A percentile compares a stretch with the other conserved stretches of the same genome.
These are phyloP conservation scores for Hemitrygon akajei DNA, from an alignment of 2,797 vertebrate genomes.

Conservation along the genomic window DNA sequence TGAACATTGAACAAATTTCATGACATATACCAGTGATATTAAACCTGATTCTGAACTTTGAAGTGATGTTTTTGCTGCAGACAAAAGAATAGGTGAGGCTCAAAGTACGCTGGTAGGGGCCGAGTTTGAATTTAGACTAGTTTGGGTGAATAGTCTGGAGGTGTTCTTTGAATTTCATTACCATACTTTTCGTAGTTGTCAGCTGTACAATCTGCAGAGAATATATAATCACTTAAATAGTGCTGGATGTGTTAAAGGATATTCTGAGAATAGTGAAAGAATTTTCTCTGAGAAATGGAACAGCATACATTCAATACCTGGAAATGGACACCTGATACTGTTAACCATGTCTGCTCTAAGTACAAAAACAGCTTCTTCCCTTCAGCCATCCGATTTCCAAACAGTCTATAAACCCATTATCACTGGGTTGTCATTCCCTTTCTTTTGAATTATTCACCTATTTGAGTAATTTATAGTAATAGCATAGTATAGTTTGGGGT, in stretches of 20 bases:
- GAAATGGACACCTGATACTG: not conserved
- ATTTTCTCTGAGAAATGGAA: not conserved
- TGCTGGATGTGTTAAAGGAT: not conserved
- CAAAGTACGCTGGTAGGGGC: not conserved
- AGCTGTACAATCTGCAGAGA: not conserved
- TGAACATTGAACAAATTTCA: too few species aligned
- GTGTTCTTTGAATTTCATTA: not conserved
- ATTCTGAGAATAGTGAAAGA: not conserved
- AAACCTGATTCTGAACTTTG: too few species aligned
- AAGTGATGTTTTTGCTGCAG: too few species aligned
- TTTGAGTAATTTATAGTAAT: too few species aligned
- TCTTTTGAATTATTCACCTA: too few species aligned
- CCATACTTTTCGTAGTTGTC: not conserved
- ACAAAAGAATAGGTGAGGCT: too few species aligned
- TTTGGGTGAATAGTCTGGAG: not conserved
- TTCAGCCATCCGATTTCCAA: too few species aligned
- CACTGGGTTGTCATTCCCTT: too few species aligned
- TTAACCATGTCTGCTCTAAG: not conserved
- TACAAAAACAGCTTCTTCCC: too few species aligned
- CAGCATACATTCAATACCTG: not conserved
- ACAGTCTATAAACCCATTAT: too few species aligned
- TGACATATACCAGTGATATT: too few species aligned
- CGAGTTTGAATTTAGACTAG: not conserved
- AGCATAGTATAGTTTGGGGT: too few species aligned
- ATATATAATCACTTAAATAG: not conserved